These are phyloP conservation scores for Bagarius yarrelli DNA, from an alignment of 2,113 vertebrate species.

Conservation along the genomic window DNA sequence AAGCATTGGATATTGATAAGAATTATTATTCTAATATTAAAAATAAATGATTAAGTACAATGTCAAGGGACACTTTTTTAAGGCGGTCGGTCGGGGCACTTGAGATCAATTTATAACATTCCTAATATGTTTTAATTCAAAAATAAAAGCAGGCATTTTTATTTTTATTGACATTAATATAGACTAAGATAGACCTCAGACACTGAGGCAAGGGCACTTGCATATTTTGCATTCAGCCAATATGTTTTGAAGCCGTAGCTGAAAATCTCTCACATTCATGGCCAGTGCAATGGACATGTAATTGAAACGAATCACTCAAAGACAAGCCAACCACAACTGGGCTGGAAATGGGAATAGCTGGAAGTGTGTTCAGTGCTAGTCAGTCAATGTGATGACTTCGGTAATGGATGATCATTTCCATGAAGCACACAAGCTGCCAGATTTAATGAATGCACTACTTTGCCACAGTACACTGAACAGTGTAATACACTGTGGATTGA, in stretches of 20 bases:
- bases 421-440: constrained; percentile 4
- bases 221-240: not conserved
- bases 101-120: not conserved
- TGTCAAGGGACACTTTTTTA: not conserved
- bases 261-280: not conserved
- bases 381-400: not conserved
- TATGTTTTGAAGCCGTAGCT: not conserved
- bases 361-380: not conserved
- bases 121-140: not conserved
- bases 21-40: not conserved
- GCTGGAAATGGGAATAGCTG: constrained; percentile 1
- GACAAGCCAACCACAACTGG: not conserved
- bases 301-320: not conserved
- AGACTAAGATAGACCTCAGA: not conserved
- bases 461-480: constrained; percentile 1
- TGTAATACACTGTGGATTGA: constrained; percentile 17
- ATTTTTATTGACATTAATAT: not conserved
- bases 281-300: not conserved
- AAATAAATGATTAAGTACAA: not conserved
- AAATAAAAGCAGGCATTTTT: not conserved
- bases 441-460: not conserved
- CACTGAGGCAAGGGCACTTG: not conserved
- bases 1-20: not conserved
- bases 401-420: constrained; percentile 25
- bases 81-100: not conserved